phyloP scores from a whole-genome alignment of 2,888 invertebrate genomes.

The Neoitamus cyanurus region DNA sequence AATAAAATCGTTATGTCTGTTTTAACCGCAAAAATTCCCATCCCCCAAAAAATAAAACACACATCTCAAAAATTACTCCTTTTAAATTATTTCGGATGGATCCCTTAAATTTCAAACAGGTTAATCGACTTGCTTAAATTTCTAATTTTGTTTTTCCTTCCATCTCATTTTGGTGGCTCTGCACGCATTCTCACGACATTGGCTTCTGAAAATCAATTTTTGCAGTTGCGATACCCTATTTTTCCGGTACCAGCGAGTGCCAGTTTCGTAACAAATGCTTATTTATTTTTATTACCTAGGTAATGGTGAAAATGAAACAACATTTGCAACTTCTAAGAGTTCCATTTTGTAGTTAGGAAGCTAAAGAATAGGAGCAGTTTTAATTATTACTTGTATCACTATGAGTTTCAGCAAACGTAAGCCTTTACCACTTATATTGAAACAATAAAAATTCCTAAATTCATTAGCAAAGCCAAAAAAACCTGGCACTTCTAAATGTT shows the following conservation, averaged over 20 bases:
- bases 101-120: too few species aligned
- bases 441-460: background rate
- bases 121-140: too few species aligned
- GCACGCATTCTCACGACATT: background rate
- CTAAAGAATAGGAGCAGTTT: background rate
- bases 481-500: background rate
- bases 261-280: background rate
- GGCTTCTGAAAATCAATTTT: background rate
- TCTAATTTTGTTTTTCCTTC: too few species aligned
- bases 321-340: background rate
- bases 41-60: too few species aligned
- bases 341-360: background rate
- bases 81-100: too few species aligned
- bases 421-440: background rate
- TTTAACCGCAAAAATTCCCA: too few species aligned
- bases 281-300: background rate
- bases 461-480: background rate
- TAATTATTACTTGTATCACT: too few species aligned
- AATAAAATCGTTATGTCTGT: too few species aligned
- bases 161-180: background rate
- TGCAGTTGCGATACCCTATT: background rate
- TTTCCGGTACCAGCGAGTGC: background rate
- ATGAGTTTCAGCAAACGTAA: background rate
- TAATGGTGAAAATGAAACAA: background rate
- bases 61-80: too few species aligned